Base-by-base conservation (phyloP, 2,888 invertebrate species). In the Sinhomidia bicolor region DNA sequence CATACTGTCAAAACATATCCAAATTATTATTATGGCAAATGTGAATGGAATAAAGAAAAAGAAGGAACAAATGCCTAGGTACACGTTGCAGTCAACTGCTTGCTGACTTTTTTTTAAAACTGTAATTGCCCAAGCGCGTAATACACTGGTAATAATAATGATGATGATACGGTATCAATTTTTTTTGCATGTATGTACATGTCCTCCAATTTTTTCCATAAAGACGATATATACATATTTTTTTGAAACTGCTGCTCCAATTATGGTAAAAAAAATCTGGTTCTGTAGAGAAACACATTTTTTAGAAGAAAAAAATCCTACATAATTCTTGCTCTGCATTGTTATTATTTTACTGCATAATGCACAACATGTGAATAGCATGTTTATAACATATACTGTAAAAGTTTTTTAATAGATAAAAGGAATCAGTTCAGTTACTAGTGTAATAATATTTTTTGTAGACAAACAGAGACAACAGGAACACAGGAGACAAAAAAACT, bases 251-350 rank as follows among this genome's bases (percentile, higher is more conserved):
- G 12, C 5, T 54, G 54, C 65, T 65, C 65, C 65, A 65, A 65
- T 65, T 65, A 65, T 65, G 65, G 65, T 17, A 65, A n/a, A n/a
- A n/a, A n/a, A n/a, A 36, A 5, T 65, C 32, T n/a, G 65, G n/a
- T 65, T 65, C 60, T 12, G 65, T n/a, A 32, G 0, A 65, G 32
- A 32, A 0, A 5, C 20, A 1, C 65, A 32, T 65, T 14, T 36
- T 14, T 4, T 65, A 47, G 12, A 14, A 10, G 14, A 14, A 47
- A 14, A 47, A 2, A 9, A 10, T 62, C 26, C 26, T 12, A 23
- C 57, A 29, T 57, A 62, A 5, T 29, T 29, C 62, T 26, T 32
- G 3, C n/a, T 65, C 5, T n/a, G 20, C 6, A n/a, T n/a, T 32
- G 12, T 62, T 17, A 17, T 47, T 23, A 6, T n/a, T n/a, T n/a